Evolutionary conservation across 2,113 vertebrate species (phyloP).

Genomic region (Sula dactylatra): DNA sequence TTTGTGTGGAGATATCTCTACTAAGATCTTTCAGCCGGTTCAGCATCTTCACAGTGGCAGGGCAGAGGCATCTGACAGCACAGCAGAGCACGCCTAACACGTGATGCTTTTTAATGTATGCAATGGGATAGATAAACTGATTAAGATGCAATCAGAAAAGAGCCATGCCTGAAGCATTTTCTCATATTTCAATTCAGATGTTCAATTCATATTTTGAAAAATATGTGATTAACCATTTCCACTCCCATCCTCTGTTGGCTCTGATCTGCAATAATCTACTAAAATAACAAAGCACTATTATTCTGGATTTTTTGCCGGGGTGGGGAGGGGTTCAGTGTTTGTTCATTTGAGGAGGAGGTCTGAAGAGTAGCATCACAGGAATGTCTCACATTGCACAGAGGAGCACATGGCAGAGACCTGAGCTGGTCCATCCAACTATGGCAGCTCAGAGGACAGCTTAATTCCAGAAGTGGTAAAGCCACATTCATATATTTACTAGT

Average conservation of each 20-base stretch:
- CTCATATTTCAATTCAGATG: not conserved
- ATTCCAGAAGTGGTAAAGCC: not conserved
- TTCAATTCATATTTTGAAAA: not conserved
- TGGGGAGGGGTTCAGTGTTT: not conserved
- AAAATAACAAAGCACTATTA: not conserved
- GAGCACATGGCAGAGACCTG: not conserved
- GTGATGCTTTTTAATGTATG: not conserved
- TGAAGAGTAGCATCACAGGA: not conserved
- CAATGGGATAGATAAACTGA: not conserved
- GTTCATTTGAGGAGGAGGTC: not conserved
- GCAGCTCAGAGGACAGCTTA: not conserved
- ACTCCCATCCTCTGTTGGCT: not conserved
- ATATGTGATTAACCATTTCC: not conserved
- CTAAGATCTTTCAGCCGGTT: not conserved
- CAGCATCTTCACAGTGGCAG: not conserved
- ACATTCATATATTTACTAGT: not conserved
- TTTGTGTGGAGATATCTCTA: not conserved
- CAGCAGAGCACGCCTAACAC: not conserved
- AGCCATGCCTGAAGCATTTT: not conserved
- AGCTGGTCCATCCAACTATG: no score
- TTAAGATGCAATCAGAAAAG: not conserved
- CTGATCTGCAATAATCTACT: not conserved
- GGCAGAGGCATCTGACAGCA: not conserved
- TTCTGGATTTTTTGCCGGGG: not conserved
- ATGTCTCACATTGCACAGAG: not conserved